A percentile compares a stretch with the other conserved stretches of the same genome.
These are phyloP conservation scores for Euzophera pinguis DNA, from an alignment of 2,888 invertebrate genomes.

Conservation along the genomic window DNA sequence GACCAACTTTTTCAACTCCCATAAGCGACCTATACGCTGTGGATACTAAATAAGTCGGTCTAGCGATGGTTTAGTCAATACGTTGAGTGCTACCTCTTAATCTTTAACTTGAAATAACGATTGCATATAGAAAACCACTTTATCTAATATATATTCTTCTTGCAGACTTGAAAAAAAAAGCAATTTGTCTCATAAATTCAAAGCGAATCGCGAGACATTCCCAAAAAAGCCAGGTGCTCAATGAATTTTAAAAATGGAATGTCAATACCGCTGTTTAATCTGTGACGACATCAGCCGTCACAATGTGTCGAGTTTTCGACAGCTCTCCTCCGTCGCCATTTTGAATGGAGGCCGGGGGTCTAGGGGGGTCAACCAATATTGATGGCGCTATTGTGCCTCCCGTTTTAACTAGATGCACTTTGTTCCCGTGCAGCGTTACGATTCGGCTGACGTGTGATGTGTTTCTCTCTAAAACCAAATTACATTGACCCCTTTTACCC, in stretches of 20 bases:
- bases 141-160: background rate
- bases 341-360: slow-evolving; percentile 33
- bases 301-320: slow-evolving; percentile 37
- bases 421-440: slow-evolving; percentile 57
- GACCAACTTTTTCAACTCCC: no score
- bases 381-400: slow-evolving; percentile 56
- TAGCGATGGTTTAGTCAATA: no score
- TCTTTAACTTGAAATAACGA: no score
- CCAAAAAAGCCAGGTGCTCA: background rate
- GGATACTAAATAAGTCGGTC: no score
- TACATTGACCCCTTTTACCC: slow-evolving; percentile 30
- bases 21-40: no score
- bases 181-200: no score
- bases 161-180: background rate
- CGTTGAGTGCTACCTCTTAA: no score
- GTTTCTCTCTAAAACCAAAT: slow-evolving; percentile 49
- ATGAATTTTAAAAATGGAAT: slow-evolving; percentile 2
- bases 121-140: no score
- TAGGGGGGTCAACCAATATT: slow-evolving; percentile 48
- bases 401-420: slow-evolving; percentile 68
- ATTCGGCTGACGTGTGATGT: slow-evolving; percentile 68
- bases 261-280: slow-evolving; percentile 10
- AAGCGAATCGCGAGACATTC: no score
- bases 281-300: slow-evolving; percentile 12
- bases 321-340: slow-evolving; percentile 44